These are phyloP conservation scores for Tinea pellionella DNA, from an alignment of 2,888 invertebrate species.

Conservation along the genomic window DNA sequence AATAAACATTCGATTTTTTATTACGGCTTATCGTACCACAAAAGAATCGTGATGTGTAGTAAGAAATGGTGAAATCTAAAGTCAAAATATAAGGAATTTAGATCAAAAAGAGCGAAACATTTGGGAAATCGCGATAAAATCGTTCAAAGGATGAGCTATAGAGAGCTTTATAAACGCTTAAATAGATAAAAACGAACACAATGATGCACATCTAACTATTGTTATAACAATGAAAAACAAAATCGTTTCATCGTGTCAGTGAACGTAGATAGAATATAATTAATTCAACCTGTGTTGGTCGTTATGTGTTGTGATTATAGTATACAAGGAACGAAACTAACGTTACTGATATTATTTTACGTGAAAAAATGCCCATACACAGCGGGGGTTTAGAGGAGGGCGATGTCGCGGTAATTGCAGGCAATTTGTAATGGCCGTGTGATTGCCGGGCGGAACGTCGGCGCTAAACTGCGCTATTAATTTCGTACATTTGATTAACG, in stretches of 20 bases:
- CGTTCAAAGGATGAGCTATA: conserved; percentile 60
- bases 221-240: not conserved
- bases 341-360: not conserved
- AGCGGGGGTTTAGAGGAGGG: conserved; percentile 26
- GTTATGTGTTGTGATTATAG: not conserved
- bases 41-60: conserved; percentile 53
- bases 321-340: not conserved
- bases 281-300: not conserved
- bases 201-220: conserved; percentile 1
- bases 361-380: conserved; percentile 8
- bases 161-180: conserved; percentile 54
- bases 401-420: conserved; percentile 53
- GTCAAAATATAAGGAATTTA: conserved; percentile 56
- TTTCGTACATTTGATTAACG: conserved; percentile 70
- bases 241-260: not conserved
- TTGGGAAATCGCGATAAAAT: conserved; percentile 58
- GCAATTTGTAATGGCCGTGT: conserved; percentile 66
- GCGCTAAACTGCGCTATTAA: conserved; percentile 66
- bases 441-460: conserved; percentile 62
- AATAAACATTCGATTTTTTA: conserved; percentile 43
- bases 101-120: conserved; percentile 61
- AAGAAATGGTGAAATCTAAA: conserved; percentile 46
- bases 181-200: conserved; percentile 48
- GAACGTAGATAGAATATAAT: not conserved
- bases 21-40: conserved; percentile 42